Base-by-base conservation (phyloP, 2,797 vertebrate species). In the Acanthurus tractus region DNA sequence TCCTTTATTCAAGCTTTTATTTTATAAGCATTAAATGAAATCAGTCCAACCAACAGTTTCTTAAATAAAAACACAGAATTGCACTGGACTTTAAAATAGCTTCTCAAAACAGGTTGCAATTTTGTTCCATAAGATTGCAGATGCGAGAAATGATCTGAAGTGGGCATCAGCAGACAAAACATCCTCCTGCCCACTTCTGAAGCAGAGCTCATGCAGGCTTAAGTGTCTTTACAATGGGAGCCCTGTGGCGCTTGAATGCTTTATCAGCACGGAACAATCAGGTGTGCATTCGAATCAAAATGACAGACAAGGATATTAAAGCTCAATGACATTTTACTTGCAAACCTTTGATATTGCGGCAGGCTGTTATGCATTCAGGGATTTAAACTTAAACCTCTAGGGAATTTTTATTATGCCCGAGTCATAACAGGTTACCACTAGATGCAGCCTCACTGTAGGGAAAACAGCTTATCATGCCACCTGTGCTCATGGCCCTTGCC, bases 281-380 rank as follows among this genome's bases (percentile, higher is more conserved):
- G 75, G 79, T 88, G 88, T 86, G 87, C 86, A 91, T 94, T 93
- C 83, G 93, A 90, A 95, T 91, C 84, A 82, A 92, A 93, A 91
- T 92, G 93, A 94, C 91, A 92, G 93, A 90, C 84, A 85, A 83
- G 81, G 69, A 90, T 82, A 85, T 86, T 84, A 89, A 94, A 94
- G 93, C 88, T 86, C 91, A 89, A 74, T 94, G 92, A 94, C 92
- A 94, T 95, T 95, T 94, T 82, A 78, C 63, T 3, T 40, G 8
- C 38, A 72, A 93, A 92, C 72, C 74, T 92, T 93, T 92, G 75
- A 91, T 90, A 88, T 87, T 85, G 78, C 63, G 34, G 76, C 73
- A 63, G 62, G 56, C 45, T 79, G 79, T 89, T 65, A 88, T 83
- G 64, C 83, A 69, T 93, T 88, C 87, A 55, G 85, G 69, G 82